These are phyloP conservation scores for Tychaedon coryphoeus DNA, from an alignment of 2,113 vertebrate species.

Conservation along the genomic window DNA sequence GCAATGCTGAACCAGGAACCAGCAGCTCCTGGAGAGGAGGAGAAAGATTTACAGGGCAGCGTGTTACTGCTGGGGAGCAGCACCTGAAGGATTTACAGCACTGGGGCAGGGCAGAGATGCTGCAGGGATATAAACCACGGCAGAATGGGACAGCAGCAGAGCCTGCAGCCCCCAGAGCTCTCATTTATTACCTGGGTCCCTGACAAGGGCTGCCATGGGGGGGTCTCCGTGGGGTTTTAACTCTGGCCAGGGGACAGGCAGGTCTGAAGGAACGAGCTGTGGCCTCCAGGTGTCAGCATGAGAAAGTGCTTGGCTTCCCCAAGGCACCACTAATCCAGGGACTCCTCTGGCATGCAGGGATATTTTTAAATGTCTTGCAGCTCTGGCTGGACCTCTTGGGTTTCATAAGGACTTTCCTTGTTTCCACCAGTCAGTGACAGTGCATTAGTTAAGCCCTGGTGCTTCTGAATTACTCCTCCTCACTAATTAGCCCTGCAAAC, in stretches of 20 bases:
- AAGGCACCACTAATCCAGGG: slow-evolving; percentile 30
- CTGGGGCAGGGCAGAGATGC: neutral
- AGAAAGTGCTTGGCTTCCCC: slow-evolving; percentile 59
- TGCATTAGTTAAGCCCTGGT: neutral
- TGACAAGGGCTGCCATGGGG: neutral
- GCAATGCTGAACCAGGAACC: slow-evolving; percentile 33
- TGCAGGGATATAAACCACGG: slow-evolving; percentile 39
- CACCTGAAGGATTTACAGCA: slow-evolving; percentile 49
- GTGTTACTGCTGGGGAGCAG: neutral
- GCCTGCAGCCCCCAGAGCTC: neutral
- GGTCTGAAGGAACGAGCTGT: slow-evolving; percentile 46
- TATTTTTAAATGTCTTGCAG: slow-evolving; percentile 58
- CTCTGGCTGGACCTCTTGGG: slow-evolving; percentile 42
- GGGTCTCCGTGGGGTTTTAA: neutral
- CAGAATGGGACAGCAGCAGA: slow-evolving; percentile 43
- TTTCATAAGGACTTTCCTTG: slow-evolving; percentile 61
- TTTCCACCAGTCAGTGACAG: slow-evolving; percentile 31
- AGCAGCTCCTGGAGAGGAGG: slow-evolving; percentile 12
- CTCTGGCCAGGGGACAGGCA: neutral
- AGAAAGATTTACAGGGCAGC: slow-evolving; percentile 13
- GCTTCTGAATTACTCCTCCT: slow-evolving; percentile 34
- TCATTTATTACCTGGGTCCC: neutral
- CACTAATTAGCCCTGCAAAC: neutral
- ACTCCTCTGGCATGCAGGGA: slow-evolving; percentile 28
- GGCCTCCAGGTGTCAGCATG: slow-evolving; percentile 69